Evolutionary conservation across 2,888 invertebrate genomes (phyloP), one percentile per base, ranked within the genome.

Genomic region (Cataglyphis cursor): DNA sequence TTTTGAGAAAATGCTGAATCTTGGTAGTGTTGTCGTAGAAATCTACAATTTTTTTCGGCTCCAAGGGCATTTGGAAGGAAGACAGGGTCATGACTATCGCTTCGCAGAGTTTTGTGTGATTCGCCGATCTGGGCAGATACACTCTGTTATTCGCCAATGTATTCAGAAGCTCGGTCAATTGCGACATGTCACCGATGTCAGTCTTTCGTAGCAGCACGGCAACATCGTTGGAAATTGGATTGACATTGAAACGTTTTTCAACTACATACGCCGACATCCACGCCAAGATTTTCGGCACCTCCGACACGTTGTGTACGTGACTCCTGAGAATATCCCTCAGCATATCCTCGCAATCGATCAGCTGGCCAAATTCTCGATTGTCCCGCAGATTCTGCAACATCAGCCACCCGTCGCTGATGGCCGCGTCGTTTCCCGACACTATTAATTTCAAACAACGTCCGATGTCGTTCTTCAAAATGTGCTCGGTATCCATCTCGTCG

Each of bases 261-360:
- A 84, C 75, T 15, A 93, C 85, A 81, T 92, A 92, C n/a, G 90
- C 90, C 0, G 93, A 86, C 76, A 94, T 93, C 91, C 92, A 94
- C 0, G 76, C 82, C 85, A 94, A 85, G 4, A 94, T 66, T 5
- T 75, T 82, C 6, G 94, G 91, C n/a, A 93, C 86, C 81, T 94
- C 88, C 24, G 87, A 66, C 21, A 92, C 81, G 82, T 94, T 94
- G 24, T 24, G 35, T 72, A 89, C 81, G 15, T 70, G 44, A 3
- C 57, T 62, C 3, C 66, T 83, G 5, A 90, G 76, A 5, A 81
- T 38, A 41, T 84, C 85, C 21, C 84, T 65, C 24, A 90, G 41
- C 12, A 65, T 82, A 44, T 66, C 76, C 51, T 87, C 85, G 24
- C 80, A 86, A 59, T 85, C 85, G 35, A 59, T 82, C 61, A 86